Conservation (phyloP, 2,797 vertebrate species). For the Australoheros facetus region DNA sequence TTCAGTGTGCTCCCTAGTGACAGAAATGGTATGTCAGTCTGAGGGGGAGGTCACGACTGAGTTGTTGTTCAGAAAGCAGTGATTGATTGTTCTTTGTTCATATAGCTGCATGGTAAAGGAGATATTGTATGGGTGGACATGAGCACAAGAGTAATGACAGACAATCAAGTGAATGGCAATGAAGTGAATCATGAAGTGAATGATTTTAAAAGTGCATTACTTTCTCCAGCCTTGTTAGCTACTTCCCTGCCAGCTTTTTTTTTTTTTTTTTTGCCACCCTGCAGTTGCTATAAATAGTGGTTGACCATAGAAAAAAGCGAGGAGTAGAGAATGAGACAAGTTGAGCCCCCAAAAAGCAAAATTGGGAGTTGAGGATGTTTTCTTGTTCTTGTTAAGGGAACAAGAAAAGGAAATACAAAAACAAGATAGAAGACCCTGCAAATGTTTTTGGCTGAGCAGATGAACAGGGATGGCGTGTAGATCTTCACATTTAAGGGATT, state of each 20-base stretch:
- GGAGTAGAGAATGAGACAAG: not conserved
- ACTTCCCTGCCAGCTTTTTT: not conserved
- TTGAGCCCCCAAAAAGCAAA: not conserved
- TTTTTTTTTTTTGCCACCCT: not conserved
- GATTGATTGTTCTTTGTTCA: constrained; percentile 13
- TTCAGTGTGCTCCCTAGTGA: not conserved
- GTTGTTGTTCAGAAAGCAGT: not conserved
- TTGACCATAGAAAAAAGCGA: not conserved
- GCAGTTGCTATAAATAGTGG: not conserved
- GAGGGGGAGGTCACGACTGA: not conserved
- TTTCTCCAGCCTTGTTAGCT: not conserved
- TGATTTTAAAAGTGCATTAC: not conserved
- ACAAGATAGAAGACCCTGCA: not conserved
- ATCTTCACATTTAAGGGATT: constrained; percentile 70
- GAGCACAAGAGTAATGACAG: not conserved
- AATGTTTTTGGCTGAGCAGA: constrained; percentile 52
- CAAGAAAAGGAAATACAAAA: not conserved
- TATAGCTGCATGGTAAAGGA: not conserved
- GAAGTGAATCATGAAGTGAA: not conserved
- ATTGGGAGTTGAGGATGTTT: not conserved
- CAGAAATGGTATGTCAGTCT: constrained; percentile 16
- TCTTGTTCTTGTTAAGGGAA: not conserved
- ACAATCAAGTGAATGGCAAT: not conserved
- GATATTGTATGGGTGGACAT: not conserved
- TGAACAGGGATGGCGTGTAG: constrained; percentile 71